phyloP scores from a whole-genome alignment of 2,113 vertebrate species.

The Chaetura pelagica region DNA sequence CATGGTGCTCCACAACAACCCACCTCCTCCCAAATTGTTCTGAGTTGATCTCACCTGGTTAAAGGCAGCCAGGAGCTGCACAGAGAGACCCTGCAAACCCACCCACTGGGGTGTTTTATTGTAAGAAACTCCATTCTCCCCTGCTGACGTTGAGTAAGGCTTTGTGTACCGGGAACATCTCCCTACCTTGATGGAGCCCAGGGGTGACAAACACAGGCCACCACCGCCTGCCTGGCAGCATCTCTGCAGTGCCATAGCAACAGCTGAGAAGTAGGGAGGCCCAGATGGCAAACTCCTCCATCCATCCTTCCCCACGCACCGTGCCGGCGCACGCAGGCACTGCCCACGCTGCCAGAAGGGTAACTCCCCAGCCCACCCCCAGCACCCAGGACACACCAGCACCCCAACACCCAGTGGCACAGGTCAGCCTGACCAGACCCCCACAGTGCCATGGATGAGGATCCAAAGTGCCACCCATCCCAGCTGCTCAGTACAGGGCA shows the following conservation, averaged over 20 bases:
- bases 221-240: conserved; percentile 36
- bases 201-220: conserved; percentile 22
- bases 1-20: background rate
- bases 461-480: fast-evolving
- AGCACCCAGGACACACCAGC: fast-evolving
- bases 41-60: background rate
- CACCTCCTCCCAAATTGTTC: background rate
- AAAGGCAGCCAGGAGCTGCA: background rate
- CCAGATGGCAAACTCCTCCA: conserved; percentile 73
- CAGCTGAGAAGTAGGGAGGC: conserved; percentile 59
- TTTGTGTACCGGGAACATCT: background rate
- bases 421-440: background rate
- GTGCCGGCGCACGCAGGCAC: background rate
- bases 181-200: background rate
- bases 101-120: fast-evolving
- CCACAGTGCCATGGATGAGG: fast-evolving
- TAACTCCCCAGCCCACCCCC: background rate
- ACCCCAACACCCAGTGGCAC: fast-evolving
- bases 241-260: conserved; percentile 61
- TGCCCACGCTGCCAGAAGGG: conserved; percentile 56
- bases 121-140: background rate
- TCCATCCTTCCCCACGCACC: conserved; percentile 32
- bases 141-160: background rate
- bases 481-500: fast-evolving
- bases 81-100: background rate